Evolutionary conservation across 2,888 invertebrate genomes (phyloP), one percentile per base, ranked within the genome.

Genomic region (Ceramica pisi): DNA sequence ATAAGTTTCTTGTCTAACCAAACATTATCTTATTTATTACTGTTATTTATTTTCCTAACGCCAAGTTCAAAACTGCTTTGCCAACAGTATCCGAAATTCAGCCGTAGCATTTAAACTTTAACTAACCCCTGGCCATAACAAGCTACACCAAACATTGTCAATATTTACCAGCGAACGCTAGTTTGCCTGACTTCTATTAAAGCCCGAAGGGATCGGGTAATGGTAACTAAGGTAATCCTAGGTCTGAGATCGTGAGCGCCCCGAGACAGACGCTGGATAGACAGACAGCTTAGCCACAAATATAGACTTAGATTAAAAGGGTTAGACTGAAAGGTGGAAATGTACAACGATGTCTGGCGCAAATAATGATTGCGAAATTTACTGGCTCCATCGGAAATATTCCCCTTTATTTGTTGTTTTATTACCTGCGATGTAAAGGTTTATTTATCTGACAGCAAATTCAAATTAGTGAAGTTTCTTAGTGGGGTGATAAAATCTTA

Each of bases 241-340:
- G 86, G 75, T 85, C 80, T 80, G 78, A 68, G 78, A 80, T 85
- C 87, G 82, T 86, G 86, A 84, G 67, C 78, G 87, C 86, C 86
- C 57, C 78, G 72, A 86, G 83, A 80, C 74, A 78, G 84, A 75
- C 70, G 50, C 67, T 48, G 60, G 77, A 78, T 70, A 84, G 79
- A 81, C 81, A 78, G 81, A 80, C 82, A 82, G 82, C 77, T 81
- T 62, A 53, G 66, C 62, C 35, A 51, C 80, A 75, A 74, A 21
- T 69, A 65, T 62, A 78, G 68, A 76, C 71, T 65, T 62, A 80
- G 78, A 80, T 75, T 75, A 69, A 57, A 66, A 73, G 72, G 67
- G 50, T 75, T 64, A 64, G 7, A 67, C 26, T 35, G 26, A 68
- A 70, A 78, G 71, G 73, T 68, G 64, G 67, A 65, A 71, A 53